Conservation (phyloP, 2,113 vertebrate species). For the Thalassarche chlororhynchos region DNA sequence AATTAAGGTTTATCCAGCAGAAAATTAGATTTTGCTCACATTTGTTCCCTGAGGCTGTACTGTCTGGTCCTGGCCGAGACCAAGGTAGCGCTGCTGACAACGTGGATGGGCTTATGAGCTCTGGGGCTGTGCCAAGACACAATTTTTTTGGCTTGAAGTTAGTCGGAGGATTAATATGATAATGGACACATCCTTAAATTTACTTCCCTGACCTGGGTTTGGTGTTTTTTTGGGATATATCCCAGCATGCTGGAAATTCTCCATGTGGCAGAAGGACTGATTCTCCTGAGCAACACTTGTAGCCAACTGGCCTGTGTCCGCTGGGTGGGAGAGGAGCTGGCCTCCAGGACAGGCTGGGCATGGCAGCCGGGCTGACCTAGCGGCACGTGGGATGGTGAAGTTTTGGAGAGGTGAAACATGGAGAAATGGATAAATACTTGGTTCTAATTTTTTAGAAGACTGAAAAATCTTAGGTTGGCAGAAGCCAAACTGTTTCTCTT, state of each 20-base stretch:
- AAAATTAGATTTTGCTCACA: neutral
- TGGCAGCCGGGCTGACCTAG: neutral
- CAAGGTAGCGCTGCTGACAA: neutral
- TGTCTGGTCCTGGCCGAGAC: neutral
- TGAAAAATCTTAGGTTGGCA: neutral
- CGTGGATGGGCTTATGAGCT: neutral
- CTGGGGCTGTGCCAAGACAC: neutral
- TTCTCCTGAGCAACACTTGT: neutral
- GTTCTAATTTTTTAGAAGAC: neutral
- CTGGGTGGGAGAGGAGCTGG: neutral
- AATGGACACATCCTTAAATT: neutral
- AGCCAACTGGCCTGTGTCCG: neutral
- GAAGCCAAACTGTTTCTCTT: neutral
- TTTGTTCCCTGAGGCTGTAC: neutral
- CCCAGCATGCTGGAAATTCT: neutral
- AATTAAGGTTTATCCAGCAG: neutral
- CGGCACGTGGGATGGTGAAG: neutral
- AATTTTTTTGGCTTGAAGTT: neutral
- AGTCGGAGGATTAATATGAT: neutral
- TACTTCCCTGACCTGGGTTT: neutral
- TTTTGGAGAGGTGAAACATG: neutral
- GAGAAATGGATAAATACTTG: neutral
- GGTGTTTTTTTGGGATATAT: neutral
- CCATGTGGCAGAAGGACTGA: neutral
- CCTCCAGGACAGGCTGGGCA: neutral